A percentile compares a stretch with the other conserved stretches of the same genome.
Evolutionary conservation across 2,888 invertebrate genomes (phyloP).

Genomic region (Drosophila leonis): DNA sequence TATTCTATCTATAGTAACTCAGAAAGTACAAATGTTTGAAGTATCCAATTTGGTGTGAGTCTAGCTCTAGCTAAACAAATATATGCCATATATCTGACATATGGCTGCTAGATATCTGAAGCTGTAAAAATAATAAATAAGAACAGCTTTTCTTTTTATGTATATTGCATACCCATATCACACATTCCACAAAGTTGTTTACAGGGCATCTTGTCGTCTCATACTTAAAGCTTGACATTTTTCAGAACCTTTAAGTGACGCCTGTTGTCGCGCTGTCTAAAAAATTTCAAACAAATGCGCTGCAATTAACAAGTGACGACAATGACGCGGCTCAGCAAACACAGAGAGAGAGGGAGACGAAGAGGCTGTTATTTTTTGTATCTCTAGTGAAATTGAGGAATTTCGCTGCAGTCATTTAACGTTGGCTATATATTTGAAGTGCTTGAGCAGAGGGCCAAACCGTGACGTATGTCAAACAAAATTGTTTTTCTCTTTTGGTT

Average conservation of each 20-base stretch:
- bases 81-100: too few species aligned
- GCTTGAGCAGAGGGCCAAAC: constrained; percentile 15
- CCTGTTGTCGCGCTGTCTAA: constrained; percentile 15
- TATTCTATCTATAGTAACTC: not conserved
- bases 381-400: constrained; percentile 50
- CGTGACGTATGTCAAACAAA: constrained; percentile 47
- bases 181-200: not conserved
- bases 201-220: not conserved
- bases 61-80: too few species aligned
- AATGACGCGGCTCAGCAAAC: constrained; percentile 20
- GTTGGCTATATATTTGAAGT: constrained; percentile 14
- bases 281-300: constrained; percentile 26
- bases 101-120: too few species aligned
- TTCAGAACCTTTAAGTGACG: constrained; percentile 31
- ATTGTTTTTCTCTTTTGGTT: constrained; percentile 23
- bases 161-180: not conserved
- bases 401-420: constrained; percentile 28
- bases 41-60: not conserved
- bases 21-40: not conserved
- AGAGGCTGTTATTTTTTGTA: not conserved
- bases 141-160: not conserved
- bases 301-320: constrained; percentile 50
- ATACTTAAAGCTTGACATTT: not conserved
- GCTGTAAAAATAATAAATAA: not conserved
- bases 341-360: not conserved